A percentile compares a stretch with the other conserved stretches of the same genome.
phyloP scores from a whole-genome alignment of 2,113 vertebrate genomes.

The Rana temporaria region DNA sequence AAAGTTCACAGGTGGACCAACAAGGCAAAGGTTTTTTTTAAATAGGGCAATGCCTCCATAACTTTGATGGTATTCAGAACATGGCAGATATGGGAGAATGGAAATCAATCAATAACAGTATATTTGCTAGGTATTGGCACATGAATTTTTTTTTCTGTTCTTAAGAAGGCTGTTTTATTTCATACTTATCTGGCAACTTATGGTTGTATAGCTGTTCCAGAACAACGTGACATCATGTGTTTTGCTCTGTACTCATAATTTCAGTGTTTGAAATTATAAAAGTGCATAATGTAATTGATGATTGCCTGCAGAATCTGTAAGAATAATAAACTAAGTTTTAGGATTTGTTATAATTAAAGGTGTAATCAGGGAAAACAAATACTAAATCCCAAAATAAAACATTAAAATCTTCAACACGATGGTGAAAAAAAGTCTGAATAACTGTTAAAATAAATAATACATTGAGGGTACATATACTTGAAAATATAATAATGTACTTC shows the following conservation, averaged over 20 bases:
- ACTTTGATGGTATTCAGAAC: too few relatives aligned
- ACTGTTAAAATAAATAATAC: neutral
- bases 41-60: too few relatives aligned
- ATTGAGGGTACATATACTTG: neutral
- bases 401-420: neutral
- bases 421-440: neutral
- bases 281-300: constrained; percentile 14
- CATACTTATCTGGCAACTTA: constrained; percentile 31
- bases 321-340: constrained; percentile 43
- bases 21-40: too few relatives aligned
- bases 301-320: constrained; percentile 21
- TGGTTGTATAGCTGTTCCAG: constrained; percentile 23
- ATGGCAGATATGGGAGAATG: too few relatives aligned
- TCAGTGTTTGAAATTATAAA: constrained; percentile 16
- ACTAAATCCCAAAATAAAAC: neutral
- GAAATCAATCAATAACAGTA: neutral
- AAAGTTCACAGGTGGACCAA: too few relatives aligned
- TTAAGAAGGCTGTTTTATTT: constrained; percentile 33
- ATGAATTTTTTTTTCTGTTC: neutral
- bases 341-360: constrained; percentile 14
- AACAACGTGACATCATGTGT: constrained; percentile 46
- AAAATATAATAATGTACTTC: neutral
- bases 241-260: constrained; percentile 35
- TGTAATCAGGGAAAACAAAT: constrained; percentile 2
- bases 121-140: constrained; percentile 6